Base-by-base conservation (phyloP, 92 coral and sea anemone genomes). In the Metridium senile region DNA sequence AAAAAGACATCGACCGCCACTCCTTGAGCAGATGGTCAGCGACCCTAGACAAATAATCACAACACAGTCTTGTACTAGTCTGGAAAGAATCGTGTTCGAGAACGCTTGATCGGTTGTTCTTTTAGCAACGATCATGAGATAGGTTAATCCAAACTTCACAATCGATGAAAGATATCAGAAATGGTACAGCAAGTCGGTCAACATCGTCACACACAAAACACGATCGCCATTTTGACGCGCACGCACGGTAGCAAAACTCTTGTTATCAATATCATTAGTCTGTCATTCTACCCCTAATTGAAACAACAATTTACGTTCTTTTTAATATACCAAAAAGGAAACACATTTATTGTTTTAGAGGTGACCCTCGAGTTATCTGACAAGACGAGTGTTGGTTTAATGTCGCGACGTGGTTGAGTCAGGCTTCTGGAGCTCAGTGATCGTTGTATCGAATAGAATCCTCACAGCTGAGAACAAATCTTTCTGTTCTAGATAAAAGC, bases 121-220 rank as follows among this genome's bases (percentile, higher is more conserved):
- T 58, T 73, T 57, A 54, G 51, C 31, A 62, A 16, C 27, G 49
- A 73, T 73, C 10, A 39, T 10, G 31, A 54, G 64, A 33, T 73
- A 73, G 63, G 57, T 57, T 73, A 73, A 73, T 73, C 68, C 78
- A 22, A 25, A 26, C 68, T 73, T 20, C 67, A 56, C 39, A 53
- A 73, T 31, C 57, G 78, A 73, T 73, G 68, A 73, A 33, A 33
- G 78, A 73, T 73, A 58, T 49, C 39, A 63, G 69, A 21, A 63
- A 63, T 63, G 45, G 43, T 63, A 31, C 43, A 63, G 26, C 45
- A n/a, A n/a, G n/a, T n/a, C n/a, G n/a, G n/a, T n/a, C n/a, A n/a
- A n/a, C n/a, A n/a, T n/a, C n/a, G 8, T n/a, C 11, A 8, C 26
- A 4, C 22, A 3, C 8, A 3, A 26, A 52, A 53, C 27, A 22